Evolutionary conservation across 1,140 invertebrate species (phyloP), one percentile per base, ranked within the genome.

Genomic region (Pachypsylla venusta): DNA sequence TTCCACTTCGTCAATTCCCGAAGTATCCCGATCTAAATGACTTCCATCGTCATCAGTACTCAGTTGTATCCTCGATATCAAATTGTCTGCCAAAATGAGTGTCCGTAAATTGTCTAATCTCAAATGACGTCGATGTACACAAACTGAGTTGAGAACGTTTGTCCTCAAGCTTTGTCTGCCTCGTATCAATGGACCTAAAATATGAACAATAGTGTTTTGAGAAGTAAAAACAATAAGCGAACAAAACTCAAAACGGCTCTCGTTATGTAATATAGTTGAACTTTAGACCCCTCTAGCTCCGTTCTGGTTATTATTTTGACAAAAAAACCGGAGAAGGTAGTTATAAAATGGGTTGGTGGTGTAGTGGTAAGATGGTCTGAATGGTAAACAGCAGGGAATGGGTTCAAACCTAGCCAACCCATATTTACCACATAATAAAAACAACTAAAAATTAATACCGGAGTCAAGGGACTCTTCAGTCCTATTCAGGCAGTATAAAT

Each of bases 61-160:
- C 30, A 90, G 66, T 62, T 89, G 84, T 30, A 93, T 86, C 48
- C 83, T 75, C 1, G 76, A 80, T 4, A 97, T 69, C 57, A 81
- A 67, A 75, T 97, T 97, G 67, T 93, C 89, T 0, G 89, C 83
- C 4, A 97, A 69, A 19, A 94, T 81, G 57, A 94, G 67, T 0
- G 89, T 92, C 25, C 86, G 74, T 25, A 93, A 70, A 64, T 82
- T 84, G 65, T 92, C 89, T 2, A 93, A 73, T 19, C 85, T 74
- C 40, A 86, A 70, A 67, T 96, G 93, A 13, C 87, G 73, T 20
- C 89, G 76, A 64, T 95, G 92, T 0, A 79, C 74, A 69, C 93
- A 96, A 0, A 88, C 83, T 10, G 81, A 82, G 68, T 82, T 82
- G 1, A 88, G 69, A n/a, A 89, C 80, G n/a, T 80, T 79, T 13